Conservation (phyloP, 2,888 invertebrate genomes). For the Drosophila tripunctata region DNA sequence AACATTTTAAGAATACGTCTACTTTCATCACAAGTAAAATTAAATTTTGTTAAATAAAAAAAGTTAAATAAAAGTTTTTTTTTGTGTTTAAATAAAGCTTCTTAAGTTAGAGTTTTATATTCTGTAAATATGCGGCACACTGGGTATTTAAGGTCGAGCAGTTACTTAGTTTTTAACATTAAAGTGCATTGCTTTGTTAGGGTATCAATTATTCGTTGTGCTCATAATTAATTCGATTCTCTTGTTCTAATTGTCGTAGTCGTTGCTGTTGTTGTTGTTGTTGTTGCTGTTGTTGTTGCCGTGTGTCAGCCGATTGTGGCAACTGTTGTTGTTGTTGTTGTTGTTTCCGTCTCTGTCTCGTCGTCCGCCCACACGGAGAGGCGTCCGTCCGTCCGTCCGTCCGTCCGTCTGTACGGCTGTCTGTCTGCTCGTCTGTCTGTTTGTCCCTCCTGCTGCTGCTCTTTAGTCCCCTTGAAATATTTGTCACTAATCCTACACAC, state of each 20-base stretch:
- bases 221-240: neutral
- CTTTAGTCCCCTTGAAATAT: conserved; percentile 40
- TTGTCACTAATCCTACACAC: conserved; percentile 68
- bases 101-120: no score
- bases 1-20: no score
- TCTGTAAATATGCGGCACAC: no score
- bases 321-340: conserved; percentile 13
- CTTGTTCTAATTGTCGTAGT: conserved; percentile 6
- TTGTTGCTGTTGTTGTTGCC: conserved; percentile 8
- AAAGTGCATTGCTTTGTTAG: no score
- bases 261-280: conserved; percentile 5
- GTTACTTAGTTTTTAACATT: neutral
- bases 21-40: no score
- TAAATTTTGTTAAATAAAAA: no score
- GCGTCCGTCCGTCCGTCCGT: neutral
- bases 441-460: neutral
- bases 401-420: neutral
- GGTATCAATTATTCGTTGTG: neutral
- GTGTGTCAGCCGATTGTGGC: conserved; percentile 26
- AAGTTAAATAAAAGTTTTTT: no score
- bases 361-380: conserved; percentile 46
- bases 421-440: neutral
- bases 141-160: no score
- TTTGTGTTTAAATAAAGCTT: no score
- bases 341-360: conserved; percentile 25